Percentiles rank a stretch among this genome's conserved stretches.
phyloP scores from a whole-genome alignment of 2,113 vertebrate species.

The Macaca nemestrina region DNA sequence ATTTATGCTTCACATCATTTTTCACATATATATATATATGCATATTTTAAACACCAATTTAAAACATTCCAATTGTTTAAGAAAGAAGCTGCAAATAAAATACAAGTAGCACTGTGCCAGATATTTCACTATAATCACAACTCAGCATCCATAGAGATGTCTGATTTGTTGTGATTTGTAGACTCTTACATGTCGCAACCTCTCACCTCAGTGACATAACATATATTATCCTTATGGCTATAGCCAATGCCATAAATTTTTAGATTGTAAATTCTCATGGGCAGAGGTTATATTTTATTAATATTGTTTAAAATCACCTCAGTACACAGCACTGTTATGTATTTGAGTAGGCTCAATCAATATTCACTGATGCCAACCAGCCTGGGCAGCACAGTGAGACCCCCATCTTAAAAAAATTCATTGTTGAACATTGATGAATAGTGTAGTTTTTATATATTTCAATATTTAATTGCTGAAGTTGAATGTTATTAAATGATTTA shows the following conservation, averaged over 20 bases:
- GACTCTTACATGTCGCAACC: slow-evolving; percentile 9
- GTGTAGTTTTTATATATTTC: slow-evolving; percentile 17
- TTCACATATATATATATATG: background rate
- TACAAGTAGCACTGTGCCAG: background rate
- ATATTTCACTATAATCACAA: background rate
- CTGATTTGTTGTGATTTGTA: slow-evolving; percentile 17
- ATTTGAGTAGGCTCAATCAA: background rate
- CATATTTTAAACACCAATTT: background rate
- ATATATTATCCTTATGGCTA: background rate
- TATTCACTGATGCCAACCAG: background rate
- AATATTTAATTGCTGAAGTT: slow-evolving; percentile 13
- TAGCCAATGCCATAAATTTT: background rate
- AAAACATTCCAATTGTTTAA: slow-evolving; percentile 7
- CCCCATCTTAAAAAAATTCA: background rate
- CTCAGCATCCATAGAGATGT: background rate
- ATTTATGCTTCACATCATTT: background rate
- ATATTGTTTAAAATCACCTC: slow-evolving; percentile 30
- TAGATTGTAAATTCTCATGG: background rate
- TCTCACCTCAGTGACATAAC: background rate
- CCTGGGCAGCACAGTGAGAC: background rate
- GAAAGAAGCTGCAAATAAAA: slow-evolving; percentile 21
- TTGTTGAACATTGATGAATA: background rate
- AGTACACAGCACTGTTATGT: background rate
- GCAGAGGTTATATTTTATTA: slow-evolving; percentile 30
- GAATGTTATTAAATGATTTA: slow-evolving; percentile 15